Evolutionary conservation across 1,140 invertebrate species (phyloP), one percentile per base, ranked within the genome.

Genomic region (honey bee (Apis mellifera)): DNA sequence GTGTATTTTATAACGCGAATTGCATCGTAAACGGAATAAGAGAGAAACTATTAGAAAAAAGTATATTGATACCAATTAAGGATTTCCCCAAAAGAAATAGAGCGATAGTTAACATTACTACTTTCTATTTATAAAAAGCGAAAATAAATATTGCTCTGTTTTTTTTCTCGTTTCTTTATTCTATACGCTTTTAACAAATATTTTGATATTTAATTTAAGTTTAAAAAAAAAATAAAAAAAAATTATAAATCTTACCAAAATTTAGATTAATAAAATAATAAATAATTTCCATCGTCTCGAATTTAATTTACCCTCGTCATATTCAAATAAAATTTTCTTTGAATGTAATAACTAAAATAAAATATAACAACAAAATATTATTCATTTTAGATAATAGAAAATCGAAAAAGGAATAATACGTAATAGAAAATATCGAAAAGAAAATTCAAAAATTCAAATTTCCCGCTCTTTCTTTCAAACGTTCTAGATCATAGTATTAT

Each of bases 21-120:
- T 62, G n/a, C 9, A 32, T 19, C 70, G 70, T 21, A 13, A 42
- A 19, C 42, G 19, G 12, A n/a, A 75, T 42, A 75, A 75, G 73
- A 75, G 73, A 75, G 73, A 75, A 75, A 75, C 26, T n/a, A 23
- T 75, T 26, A 17, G 21, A 75, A 75, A 64, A 42, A 75, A 62
- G 54, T 32, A 62, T 74, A 62, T 60, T n/a, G 59, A 75, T 52
- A 26, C n/a, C 59, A 75, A 75, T 75, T 75, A 75, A 62, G 59
- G n/a, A 75, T 75, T 75, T 75, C 73, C 73, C 73, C 50, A 75
- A 75, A 64, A 75, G 64, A 55, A 78, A 42, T 26, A 78, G 12
- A 55, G 17, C 42, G 75, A 78, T 60, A 59, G 50, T 69, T 26
- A 78, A 60, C 50, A 13, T 52, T 78, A 32, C 66, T 52, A 68